A percentile compares a stretch with the other conserved stretches of the same genome.
Evolutionary conservation across 2,113 vertebrate genomes (phyloP).

Genomic region (Pomatostomus ruficeps): DNA sequence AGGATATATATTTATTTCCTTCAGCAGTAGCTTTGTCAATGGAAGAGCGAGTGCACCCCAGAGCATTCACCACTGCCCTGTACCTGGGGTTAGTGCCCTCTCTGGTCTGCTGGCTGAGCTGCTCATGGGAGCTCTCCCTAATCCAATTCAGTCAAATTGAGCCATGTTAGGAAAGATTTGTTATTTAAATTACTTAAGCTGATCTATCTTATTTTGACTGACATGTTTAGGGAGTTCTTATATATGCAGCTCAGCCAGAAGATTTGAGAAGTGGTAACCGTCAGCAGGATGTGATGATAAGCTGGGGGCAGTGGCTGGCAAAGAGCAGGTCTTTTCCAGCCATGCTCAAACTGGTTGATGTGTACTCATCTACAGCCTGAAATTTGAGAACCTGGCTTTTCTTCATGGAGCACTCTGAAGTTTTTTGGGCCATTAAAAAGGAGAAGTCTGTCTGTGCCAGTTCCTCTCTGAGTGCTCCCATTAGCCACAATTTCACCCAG

Average conservation of each 20-base stretch:
- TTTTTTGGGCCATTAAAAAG: background rate
- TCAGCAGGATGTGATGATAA: background rate
- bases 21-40: background rate
- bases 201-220: conserved; percentile 58
- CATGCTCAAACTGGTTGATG: background rate
- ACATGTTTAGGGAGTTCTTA: conserved; percentile 45
- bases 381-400: background rate
- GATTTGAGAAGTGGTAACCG: background rate
- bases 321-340: background rate
- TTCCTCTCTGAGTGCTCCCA: background rate
- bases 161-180: conserved; percentile 59
- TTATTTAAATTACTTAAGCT: conserved; percentile 62
- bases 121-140: conserved; percentile 16
- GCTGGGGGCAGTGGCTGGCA: background rate
- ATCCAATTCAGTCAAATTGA: conserved; percentile 56
- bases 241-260: background rate
- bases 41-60: background rate
- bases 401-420: background rate
- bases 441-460: background rate
- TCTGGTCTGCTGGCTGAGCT: conserved; percentile 6
- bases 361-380: background rate
- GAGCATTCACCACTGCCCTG: background rate
- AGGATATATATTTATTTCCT: background rate
- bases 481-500: background rate
- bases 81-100: background rate